Evolutionary conservation across 2,797 vertebrate genomes (phyloP), one percentile per base, ranked within the genome.

Genomic region (Myotis myotis): DNA sequence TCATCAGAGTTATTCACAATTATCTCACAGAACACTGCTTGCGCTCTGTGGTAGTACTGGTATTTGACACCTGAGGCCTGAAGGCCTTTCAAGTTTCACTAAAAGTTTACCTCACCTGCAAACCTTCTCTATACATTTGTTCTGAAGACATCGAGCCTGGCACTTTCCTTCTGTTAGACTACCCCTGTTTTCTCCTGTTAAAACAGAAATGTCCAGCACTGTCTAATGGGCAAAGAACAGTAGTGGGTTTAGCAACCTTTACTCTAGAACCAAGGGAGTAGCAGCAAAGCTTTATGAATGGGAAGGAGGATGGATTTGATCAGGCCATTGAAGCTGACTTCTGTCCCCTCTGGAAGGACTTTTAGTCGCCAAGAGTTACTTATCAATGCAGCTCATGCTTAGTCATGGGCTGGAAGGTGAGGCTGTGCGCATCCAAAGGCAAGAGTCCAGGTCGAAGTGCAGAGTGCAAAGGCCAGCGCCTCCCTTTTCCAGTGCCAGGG

Each of bases 311-410:
- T 62, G 66, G 70, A 75, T 95, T 92, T 90, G 51, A 90, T 20
- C 53, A 83, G 7, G 38, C 20, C 81, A 95, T 53, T 41, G 15
- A 0, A 94, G 19, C 36, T 23, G 93, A 47, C 91, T 74, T 68
- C 88, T 22, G 92, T 82, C 74, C 84, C 88, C 57, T 57, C 70
- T 85, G 75, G 76, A 68, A 75, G 66, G 88, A 68, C 36, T 51
- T 83, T 87, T 71, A 68, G 95, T 96, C 60, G 93, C 28, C n/a
- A 47, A 60, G 89, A 96, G 95, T 97, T 97, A 97, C 80, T 98
- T n/a, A 98, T 98, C 98, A 98, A 96, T 96, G 95, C 60, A 12
- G 87, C 71, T 33, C 89, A 74, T 49, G 89, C 70, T 97, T 89
- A 96, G 85, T 97, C 94, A 93, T 62, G 86, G 74, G 41, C 88